Conservation (phyloP, 2,113 vertebrate species). For the Misgurnus anguillicaudatus region DNA sequence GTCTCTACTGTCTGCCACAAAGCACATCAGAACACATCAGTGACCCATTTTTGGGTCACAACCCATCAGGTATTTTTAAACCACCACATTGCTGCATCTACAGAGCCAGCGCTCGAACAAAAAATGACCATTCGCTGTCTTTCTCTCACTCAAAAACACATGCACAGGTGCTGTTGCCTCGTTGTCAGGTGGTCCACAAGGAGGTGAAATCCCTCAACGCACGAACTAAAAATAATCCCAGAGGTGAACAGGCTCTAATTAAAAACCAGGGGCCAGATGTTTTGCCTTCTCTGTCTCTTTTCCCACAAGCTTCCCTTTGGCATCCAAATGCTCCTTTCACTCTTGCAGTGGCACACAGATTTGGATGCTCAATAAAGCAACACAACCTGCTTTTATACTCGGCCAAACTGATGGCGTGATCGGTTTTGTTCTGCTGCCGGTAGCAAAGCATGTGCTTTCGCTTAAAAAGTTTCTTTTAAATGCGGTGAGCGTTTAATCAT, state of each 20-base stretch:
- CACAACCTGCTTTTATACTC: conserved; percentile 66
- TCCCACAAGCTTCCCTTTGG: conserved; percentile 69
- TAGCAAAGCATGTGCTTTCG: conserved; percentile 15
- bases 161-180: conserved; percentile 53
- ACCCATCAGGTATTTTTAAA: not conserved
- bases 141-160: conserved; percentile 19
- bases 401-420: conserved; percentile 67
- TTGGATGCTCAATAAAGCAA: conserved; percentile 76
- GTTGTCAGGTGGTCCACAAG: conserved; percentile 64
- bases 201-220: conserved; percentile 56
- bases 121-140: conserved; percentile 35
- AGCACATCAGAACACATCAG: not conserved
- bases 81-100: not conserved
- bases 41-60: not conserved
- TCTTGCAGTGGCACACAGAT: conserved; percentile 66
- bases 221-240: conserved; percentile 70
- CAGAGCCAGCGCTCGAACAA: conserved; percentile 19
- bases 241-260: conserved; percentile 69
- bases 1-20: not conserved
- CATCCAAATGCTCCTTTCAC: conserved; percentile 61
- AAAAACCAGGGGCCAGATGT: conserved; percentile 77
- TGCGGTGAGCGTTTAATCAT: conserved; percentile 42
- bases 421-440: conserved; percentile 45
- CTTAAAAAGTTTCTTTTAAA: conserved; percentile 33
- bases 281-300: conserved; percentile 68